Evolutionary conservation across 2,888 invertebrate species (phyloP).

Genomic region (Crocallis elinguaria): DNA sequence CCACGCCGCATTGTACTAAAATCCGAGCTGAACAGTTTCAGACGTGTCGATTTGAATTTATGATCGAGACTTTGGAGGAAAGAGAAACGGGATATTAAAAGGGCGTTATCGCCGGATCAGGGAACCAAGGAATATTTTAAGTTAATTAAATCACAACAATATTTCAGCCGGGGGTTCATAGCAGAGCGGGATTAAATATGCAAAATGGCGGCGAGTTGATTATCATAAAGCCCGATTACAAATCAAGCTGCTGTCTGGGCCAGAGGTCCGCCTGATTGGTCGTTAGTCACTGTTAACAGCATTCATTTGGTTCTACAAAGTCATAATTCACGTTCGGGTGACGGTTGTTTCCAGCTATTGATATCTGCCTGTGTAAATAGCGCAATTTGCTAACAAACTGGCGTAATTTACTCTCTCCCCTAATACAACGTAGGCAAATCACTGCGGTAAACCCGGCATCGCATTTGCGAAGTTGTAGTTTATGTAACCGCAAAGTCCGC

Average conservation of each 20-base stretch:
- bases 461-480: slow-evolving; percentile 45
- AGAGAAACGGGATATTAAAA: slow-evolving; percentile 11
- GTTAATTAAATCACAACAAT: slow-evolving; percentile 22
- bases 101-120: background rate
- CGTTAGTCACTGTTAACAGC: slow-evolving; percentile 42
- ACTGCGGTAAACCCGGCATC: slow-evolving; percentile 48
- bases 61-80: slow-evolving; percentile 18
- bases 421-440: slow-evolving; percentile 37
- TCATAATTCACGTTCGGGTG: slow-evolving; percentile 40
- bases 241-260: slow-evolving; percentile 24
- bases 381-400: slow-evolving; percentile 24
- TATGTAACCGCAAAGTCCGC: slow-evolving; percentile 47
- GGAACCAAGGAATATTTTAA: slow-evolving; percentile 5
- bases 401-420: slow-evolving; percentile 34
- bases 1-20: slow-evolving; percentile 28
- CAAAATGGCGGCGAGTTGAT: slow-evolving; percentile 18
- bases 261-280: slow-evolving; percentile 27
- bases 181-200: slow-evolving; percentile 13
- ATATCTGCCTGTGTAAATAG: slow-evolving; percentile 33
- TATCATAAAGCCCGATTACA: slow-evolving; percentile 23
- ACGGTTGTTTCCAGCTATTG: slow-evolving; percentile 30
- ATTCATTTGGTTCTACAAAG: slow-evolving; percentile 35
- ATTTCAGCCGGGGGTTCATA: slow-evolving; percentile 5
- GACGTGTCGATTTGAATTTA: slow-evolving; percentile 36
- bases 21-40: slow-evolving; percentile 31